Percentiles rank a stretch among this genome's conserved stretches.
Evolutionary conservation across 2,113 vertebrate species (phyloP).

Genomic region (Balaeniceps rex): DNA sequence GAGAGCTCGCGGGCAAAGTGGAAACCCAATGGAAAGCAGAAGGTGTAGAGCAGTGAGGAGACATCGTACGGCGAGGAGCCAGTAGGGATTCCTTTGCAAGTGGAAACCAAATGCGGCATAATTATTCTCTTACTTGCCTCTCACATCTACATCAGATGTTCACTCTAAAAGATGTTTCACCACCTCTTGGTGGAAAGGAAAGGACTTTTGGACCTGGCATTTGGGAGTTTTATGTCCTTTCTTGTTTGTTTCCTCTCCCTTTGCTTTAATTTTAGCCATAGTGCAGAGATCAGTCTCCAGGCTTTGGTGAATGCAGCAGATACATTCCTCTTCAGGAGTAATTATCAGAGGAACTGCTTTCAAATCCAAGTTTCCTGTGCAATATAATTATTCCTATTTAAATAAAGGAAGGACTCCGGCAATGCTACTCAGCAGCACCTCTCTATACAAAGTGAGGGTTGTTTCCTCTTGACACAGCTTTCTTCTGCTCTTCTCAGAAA

Average conservation of each 20-base stretch:
- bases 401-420: slow-evolving; percentile 41
- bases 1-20: background rate
- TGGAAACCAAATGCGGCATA: background rate
- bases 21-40: background rate
- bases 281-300: background rate
- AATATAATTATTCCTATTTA: slow-evolving; percentile 52
- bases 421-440: slow-evolving; percentile 25
- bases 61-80: rapidly evolving
- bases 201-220: background rate
- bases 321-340: slow-evolving; percentile 12
- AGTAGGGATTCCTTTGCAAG: background rate
- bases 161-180: background rate
- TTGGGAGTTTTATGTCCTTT: background rate
- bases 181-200: background rate
- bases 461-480: slow-evolving; percentile 29
- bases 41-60: background rate
- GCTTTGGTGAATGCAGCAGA: slow-evolving; percentile 3
- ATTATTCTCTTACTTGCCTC: background rate
- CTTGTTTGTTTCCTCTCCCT: background rate
- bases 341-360: slow-evolving; percentile 55
- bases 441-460: background rate
- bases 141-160: background rate
- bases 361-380: slow-evolving; percentile 48
- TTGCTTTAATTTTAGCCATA: slow-evolving; percentile 15
- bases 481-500: slow-evolving; percentile 37